A percentile compares a stretch with the other conserved stretches of the same genome.
These are phyloP conservation scores for Tetragonula clypearis DNA, from an alignment of 1,140 invertebrate species.

Conservation along the genomic window DNA sequence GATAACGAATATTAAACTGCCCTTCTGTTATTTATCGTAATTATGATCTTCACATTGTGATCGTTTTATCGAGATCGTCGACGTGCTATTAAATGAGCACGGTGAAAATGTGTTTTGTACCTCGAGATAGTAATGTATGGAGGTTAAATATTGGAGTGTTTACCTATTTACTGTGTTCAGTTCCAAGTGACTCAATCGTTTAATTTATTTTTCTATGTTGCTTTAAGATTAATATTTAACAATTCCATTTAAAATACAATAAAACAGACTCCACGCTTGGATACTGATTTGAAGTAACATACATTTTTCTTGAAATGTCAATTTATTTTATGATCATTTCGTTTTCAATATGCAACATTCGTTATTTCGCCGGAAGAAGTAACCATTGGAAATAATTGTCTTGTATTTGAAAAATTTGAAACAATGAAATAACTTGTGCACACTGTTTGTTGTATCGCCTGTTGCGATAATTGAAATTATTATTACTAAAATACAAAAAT, in stretches of 20 bases:
- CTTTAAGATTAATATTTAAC: not conserved
- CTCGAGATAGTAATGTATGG: not conserved
- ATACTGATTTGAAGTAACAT: too few species aligned
- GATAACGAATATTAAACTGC: not conserved
- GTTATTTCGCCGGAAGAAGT: too few species aligned
- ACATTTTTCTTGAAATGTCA: too few species aligned
- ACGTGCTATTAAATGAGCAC: not conserved
- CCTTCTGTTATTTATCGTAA: not conserved
- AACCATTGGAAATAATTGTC: too few species aligned
- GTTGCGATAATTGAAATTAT: too few species aligned
- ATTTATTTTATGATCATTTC: too few species aligned
- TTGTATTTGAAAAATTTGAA: too few species aligned
- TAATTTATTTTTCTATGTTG: not conserved
- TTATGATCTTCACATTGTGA: not conserved
- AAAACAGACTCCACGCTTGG: too few species aligned
- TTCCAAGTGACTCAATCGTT: not conserved
- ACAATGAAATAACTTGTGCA: too few species aligned
- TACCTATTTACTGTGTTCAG: not conserved
- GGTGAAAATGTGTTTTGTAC: not conserved
- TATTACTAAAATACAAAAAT: too few species aligned
- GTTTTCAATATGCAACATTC: too few species aligned
- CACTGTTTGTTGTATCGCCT: too few species aligned
- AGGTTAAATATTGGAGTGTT: not conserved
- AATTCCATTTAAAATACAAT: not conserved
- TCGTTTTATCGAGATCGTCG: not conserved